Evolutionary conservation across 2,888 invertebrate species (phyloP), one percentile per base, ranked within the genome.

Genomic region (Ormyrus thymus): DNA sequence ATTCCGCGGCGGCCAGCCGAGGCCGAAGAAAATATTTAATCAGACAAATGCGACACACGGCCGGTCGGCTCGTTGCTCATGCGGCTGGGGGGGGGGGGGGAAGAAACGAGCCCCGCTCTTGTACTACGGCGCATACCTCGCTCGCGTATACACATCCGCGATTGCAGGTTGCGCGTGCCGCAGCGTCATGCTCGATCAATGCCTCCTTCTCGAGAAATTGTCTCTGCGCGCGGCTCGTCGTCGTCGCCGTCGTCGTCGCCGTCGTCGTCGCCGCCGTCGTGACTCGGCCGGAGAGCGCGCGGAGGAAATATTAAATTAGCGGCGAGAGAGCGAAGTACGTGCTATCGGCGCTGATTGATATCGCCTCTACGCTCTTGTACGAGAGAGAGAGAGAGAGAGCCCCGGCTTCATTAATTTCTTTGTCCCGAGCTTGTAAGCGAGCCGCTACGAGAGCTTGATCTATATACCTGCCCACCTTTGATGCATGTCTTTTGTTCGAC

Each of bases 281-380:
- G 82, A 81, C 72, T 75, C 29, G 29, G 29, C 29, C 29, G 29
- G 29, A 29, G 29, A 15, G 8, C 13, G 11, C 69, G 10, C 53
- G 78, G 74, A 83, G 82, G 81, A 85, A 85, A 86, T 85, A 86
- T 86, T 85, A 84, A 88, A 87, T 87, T 85, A 85, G 84, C 84
- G 81, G 79, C 81, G 58, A 6, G 78, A 76, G 78, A 66, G 81
- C 82, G 77, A 29, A 29, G 29, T 76, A 10, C 53, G 29, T 29
- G 48, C 45, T 65, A 53, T 58, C 56, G 68, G 0, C 29, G 11
- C 71, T 70, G 71, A 77, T 71, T 77, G 65, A 71, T 70, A 73
- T 68, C 68, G 46, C 15, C 46, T 29, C 43, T 69, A 29, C 29
- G 59, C 56, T 56, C 56, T 55, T 9, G 46, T 29, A 9, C 7